A percentile compares a stretch with the other conserved stretches of the same genome.
Conservation (phyloP, 2,797 vertebrate genomes). For the Chrysocyon brachyurus region DNA sequence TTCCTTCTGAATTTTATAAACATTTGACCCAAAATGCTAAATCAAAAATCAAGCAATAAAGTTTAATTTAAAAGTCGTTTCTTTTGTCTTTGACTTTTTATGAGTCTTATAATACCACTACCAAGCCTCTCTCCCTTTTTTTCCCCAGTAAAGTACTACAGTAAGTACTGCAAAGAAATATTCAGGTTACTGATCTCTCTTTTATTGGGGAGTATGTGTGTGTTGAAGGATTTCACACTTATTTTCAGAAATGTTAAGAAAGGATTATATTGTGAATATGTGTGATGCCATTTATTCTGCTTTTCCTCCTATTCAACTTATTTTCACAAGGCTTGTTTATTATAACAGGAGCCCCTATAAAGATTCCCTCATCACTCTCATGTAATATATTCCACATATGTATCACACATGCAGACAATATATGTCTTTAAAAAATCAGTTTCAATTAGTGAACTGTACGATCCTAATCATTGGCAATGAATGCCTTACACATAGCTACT, state of each 20-base stretch:
- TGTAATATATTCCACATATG: neutral
- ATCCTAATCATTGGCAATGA: neutral
- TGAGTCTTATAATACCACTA: neutral
- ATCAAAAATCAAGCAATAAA: slow-evolving; percentile 64
- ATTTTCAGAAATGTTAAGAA: slow-evolving; percentile 14
- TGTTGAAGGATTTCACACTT: neutral
- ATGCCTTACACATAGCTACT: neutral
- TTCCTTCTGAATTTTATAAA: slow-evolving; percentile 64
- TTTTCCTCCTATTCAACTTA: neutral
- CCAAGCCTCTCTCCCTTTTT: neutral
- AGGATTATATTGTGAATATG: neutral
- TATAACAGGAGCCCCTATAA: neutral
- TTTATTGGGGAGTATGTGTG: neutral
- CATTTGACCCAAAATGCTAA: neutral
- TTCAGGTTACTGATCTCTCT: neutral
- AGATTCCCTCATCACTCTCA: neutral
- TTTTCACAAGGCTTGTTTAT: slow-evolving; percentile 27
- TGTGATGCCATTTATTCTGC: neutral
- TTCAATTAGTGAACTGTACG: neutral
- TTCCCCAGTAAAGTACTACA: neutral
- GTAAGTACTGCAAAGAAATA: neutral
- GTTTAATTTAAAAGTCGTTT: slow-evolving; percentile 31
- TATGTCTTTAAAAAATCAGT: neutral
- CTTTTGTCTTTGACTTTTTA: slow-evolving; percentile 15
- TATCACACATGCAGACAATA: neutral